Conservation (phyloP, 2,888 invertebrate species). For the Sarcophaga variegata region DNA sequence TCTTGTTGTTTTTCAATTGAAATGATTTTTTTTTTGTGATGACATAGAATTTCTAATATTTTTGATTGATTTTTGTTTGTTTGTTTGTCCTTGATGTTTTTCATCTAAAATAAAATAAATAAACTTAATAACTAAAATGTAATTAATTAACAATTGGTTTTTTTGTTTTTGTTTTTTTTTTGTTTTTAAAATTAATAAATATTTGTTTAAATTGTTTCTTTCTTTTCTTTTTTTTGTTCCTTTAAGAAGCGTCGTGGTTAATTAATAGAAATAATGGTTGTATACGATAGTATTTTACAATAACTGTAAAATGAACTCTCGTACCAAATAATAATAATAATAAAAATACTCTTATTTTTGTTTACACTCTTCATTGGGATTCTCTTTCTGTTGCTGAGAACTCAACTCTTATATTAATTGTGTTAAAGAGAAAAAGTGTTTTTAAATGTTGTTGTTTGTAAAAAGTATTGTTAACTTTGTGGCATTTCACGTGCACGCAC, state of each 20-base stretch:
- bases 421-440: conserved; percentile 4
- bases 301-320: conserved; percentile 43
- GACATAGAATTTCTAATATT: conserved; percentile 45
- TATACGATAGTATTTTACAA: conserved; percentile 33
- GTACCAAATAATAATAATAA: background rate
- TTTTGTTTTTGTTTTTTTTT: conserved; percentile 11
- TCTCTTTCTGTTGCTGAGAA: conserved; percentile 2
- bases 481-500: conserved; percentile 83
- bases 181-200: conserved; percentile 48
- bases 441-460: background rate
- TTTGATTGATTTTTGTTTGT: background rate
- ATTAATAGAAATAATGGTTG: conserved; percentile 4
- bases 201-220: conserved; percentile 12
- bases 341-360: background rate
- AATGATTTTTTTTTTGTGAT: conserved; percentile 38
- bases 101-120: conserved; percentile 65
- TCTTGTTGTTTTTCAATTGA: conserved; percentile 15
- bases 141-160: conserved; percentile 52
- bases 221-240: background rate
- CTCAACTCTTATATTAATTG: background rate
- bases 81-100: conserved; percentile 25
- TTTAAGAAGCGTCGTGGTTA: conserved; percentile 13
- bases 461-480: conserved; percentile 76
- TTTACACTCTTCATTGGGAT: conserved; percentile 3
- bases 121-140: conserved; percentile 61